Conservation (phyloP, 92 coral and sea anemone species). For the Micromussa lordhowensis region DNA sequence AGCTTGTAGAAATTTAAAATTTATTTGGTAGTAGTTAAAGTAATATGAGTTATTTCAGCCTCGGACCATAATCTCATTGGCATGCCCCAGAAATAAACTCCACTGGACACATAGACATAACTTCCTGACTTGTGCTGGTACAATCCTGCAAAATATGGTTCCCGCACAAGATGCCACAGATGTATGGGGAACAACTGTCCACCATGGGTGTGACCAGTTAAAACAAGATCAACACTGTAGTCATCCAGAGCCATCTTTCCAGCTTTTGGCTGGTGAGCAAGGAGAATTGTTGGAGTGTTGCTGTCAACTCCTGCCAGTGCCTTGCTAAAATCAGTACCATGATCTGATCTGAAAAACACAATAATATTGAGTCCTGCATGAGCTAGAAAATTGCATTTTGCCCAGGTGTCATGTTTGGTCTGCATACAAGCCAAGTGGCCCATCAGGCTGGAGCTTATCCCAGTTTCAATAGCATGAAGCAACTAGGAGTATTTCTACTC, state of each 20-base stretch:
- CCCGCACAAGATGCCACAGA: slow-evolving; percentile 72
- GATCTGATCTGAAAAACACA: slow-evolving; percentile 73
- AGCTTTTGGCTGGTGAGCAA: slow-evolving; percentile 86
- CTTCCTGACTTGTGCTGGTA: slow-evolving; percentile 72
- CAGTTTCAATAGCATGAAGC: too few species aligned
- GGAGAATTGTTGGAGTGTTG: slow-evolving; percentile 69
- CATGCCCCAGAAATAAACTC: slow-evolving; percentile 90
- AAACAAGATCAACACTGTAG: slow-evolving; percentile 73
- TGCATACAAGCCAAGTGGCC: too few species aligned
- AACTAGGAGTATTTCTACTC: too few species aligned
- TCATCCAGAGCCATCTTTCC: slow-evolving; percentile 72
- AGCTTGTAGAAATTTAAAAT: neutral
- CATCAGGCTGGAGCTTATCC: too few species aligned
- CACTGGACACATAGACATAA: slow-evolving; percentile 79
- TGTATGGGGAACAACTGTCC: slow-evolving; percentile 87
- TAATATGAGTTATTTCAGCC: slow-evolving; percentile 78
- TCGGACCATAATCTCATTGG: slow-evolving; percentile 86
- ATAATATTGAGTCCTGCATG: neutral
- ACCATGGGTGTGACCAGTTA: slow-evolving; percentile 87
- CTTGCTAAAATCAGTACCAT: slow-evolving; percentile 74
- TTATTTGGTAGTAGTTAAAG: slow-evolving; percentile 31
- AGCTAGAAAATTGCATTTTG: too few species aligned
- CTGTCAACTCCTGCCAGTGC: slow-evolving; percentile 72
- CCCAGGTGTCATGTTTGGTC: too few species aligned
- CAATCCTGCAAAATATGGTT: slow-evolving; percentile 86